Evolutionary conservation across 2,888 invertebrate genomes (phyloP).

Genomic region (Parnassius glacialis): DNA sequence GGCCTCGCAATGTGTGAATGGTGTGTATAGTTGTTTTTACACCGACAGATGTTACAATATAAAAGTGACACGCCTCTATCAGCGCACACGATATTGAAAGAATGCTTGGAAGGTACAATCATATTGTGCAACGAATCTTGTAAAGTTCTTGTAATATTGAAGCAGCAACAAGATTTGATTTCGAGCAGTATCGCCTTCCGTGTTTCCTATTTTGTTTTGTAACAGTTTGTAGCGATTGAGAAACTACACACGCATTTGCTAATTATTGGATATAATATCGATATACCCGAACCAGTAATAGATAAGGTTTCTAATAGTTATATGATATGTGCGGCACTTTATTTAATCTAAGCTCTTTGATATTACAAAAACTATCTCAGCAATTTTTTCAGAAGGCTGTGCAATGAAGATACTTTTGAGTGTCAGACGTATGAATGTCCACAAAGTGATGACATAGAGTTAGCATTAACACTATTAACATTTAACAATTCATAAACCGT

Average conservation of each 20-base stretch:
- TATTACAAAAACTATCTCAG: constrained; percentile 77
- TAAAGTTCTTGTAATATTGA: constrained; percentile 80
- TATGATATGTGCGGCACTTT: constrained; percentile 26
- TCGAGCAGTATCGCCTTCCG: constrained; percentile 72
- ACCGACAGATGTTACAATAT: constrained; percentile 64
- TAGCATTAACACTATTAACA: constrained; percentile 78
- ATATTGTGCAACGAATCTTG: constrained; percentile 81
- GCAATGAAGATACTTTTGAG: constrained; percentile 72
- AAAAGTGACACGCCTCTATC: constrained; percentile 74
- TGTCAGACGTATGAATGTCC: constrained; percentile 77
- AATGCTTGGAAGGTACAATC: constrained; percentile 79
- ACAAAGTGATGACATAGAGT: constrained; percentile 69
- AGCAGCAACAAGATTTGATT: constrained; percentile 76
- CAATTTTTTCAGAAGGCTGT: constrained; percentile 77
- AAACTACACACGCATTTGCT: constrained; percentile 71
- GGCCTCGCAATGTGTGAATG: constrained; percentile 42
- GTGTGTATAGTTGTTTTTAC: constrained; percentile 41
- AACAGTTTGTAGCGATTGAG: constrained; percentile 62
- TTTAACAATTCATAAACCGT: constrained; percentile 63
- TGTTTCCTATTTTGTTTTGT: constrained; percentile 72
- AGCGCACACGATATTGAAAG: constrained; percentile 69
- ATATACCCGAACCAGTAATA: constrained; percentile 16
- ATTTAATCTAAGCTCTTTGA: constrained; percentile 66
- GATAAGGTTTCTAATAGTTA: constrained; percentile 17
- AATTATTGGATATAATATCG: constrained; percentile 25